Evolutionary conservation across 1,140 invertebrate species (phyloP), one percentile per base, ranked within the genome.

Genomic region (Probaryconus sp.): DNA sequence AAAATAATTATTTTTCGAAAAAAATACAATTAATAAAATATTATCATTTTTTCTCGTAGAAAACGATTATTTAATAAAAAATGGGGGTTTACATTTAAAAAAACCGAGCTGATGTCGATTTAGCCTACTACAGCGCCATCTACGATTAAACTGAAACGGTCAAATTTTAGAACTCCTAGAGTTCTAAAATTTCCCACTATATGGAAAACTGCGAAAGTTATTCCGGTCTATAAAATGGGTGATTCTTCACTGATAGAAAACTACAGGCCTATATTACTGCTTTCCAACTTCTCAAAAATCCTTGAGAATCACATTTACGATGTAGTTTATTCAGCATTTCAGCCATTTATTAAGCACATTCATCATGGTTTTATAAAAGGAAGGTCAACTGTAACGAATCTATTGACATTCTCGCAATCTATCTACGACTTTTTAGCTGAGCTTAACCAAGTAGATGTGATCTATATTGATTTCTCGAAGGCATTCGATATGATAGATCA

Each of bases 401-500:
- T 51, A 13, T 14, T 51, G 13, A 21, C 47, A 18, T 51, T 51
- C 37, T 4, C 11, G 2, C 47, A 50, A 1, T 7, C 18, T 17
- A n/a, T n/a, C n/a, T n/a, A 18, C 35, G 2, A 10, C 2, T 20
- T 6, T 7, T 10, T 11, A 20, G 3, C 14, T 50, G 1, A 18
- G 1, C 18, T 2, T 20, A 10, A 3, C 13, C 47, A 50, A 20
- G 20, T 35, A 5, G 47, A 50, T 35, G 14, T 50, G 0, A 16
- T 77, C 2, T 77, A 64, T 16, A 55, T 51, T 9, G 70, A 70
- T 30, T 48, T 77, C 14, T 20, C 11, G 3, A 77, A 65, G 26
- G 58, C 70, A 1, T 76, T 78, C 43, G 76, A 72, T 38, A 21
- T 16, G 1, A 37, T 79, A 7, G 24, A 68, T 11, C 63, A 75